Base-by-base conservation (phyloP, 2,888 invertebrate genomes). In the Heliconius cydno region DNA sequence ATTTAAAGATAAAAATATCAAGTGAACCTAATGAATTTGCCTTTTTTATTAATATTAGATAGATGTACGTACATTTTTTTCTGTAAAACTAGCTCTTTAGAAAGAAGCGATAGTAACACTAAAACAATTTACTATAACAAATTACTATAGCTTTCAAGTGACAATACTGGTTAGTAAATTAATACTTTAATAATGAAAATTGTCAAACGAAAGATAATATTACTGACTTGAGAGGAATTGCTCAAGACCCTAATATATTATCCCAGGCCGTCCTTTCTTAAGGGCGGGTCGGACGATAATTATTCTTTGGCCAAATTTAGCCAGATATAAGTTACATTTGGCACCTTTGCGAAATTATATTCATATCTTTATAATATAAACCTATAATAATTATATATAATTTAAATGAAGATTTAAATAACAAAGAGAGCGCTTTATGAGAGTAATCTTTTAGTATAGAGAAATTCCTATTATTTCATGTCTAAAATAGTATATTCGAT, bases 191-290 rank as follows among this genome's bases (percentile, higher is more conserved):
- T 80, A 65, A 72, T 30, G 34, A 72, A 28, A 76, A 63, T 77
- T 80, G 38, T 72, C 30, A 77, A 72, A 80, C 57, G 30, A 70
- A 82, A 77, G 75, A 75, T 74, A 80, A 76, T 72, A 63, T 77
- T 63, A 57, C 75, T 72, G 68, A 65, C 77, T 68, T 80, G 77
- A 15, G 63, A 68, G 77, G 79, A 79, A 80, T 77, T 80, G 77
- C 80, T 80, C 65, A 72, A 38, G 63, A 73, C 77, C 72, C 41
- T 76, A 73, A 79, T 82, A 77, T 73, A 80, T 82, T 77, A 79
- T 60, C 63, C 65, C 46, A 75, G 80, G 41, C 67, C 52, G 46
- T 72, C 76, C 72, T 75, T 73, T 34, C 75, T 75, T 41, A 71
- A 78, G 52, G 73, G 67, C 22, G 65, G 68, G 75, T 79, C 77